A percentile compares a stretch with the other conserved stretches of the same genome.
phyloP scores from a whole-genome alignment of 2,113 vertebrate species.

The Callorhinus ursinus region DNA sequence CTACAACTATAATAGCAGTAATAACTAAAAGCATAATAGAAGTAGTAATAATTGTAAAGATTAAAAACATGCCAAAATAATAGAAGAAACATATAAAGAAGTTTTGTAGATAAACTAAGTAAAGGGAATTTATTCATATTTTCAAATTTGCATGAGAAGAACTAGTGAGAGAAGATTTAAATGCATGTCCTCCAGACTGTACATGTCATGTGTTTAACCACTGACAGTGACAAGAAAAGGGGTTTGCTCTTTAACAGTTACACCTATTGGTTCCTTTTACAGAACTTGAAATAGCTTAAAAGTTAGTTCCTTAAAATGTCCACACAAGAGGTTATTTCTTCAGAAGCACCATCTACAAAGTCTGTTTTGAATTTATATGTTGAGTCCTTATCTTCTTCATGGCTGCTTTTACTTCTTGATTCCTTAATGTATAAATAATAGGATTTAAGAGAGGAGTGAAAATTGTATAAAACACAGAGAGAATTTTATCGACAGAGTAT shows the following conservation, averaged over 20 bases:
- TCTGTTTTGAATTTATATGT: neutral
- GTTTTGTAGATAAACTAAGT: neutral
- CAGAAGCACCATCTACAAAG: neutral
- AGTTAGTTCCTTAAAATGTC: neutral
- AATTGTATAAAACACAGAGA: constrained; percentile 66
- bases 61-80: neutral
- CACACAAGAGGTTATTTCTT: neutral
- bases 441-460: constrained; percentile 66
- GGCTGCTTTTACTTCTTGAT: constrained; percentile 57
- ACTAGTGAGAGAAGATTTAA: neutral
- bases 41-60: neutral
- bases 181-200: neutral
- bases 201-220: neutral
- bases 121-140: neutral
- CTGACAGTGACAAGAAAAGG: neutral
- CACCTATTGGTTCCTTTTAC: neutral
- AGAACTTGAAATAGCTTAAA: neutral
- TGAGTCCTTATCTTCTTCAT: constrained; percentile 51
- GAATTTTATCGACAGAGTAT: constrained; percentile 52
- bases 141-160: neutral
- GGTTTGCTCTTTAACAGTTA: neutral
- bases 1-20: neutral
- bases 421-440: constrained; percentile 67
- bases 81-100: neutral
- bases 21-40: no score